phyloP scores from a whole-genome alignment of 1,140 invertebrate genomes.

The Mizuhopecten yessoensis region DNA sequence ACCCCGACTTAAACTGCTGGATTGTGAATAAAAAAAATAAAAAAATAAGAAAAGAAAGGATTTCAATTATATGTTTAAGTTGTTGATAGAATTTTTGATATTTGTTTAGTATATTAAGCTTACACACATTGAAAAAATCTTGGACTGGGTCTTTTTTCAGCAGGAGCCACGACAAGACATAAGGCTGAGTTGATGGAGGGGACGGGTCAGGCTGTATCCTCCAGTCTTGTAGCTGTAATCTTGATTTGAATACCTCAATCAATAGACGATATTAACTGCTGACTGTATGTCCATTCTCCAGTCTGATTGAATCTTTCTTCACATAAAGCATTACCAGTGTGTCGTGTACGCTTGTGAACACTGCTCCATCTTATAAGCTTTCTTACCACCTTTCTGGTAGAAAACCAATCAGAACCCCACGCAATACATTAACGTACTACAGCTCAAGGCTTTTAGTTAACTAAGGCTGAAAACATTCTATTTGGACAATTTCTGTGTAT shows the following conservation, averaged over 20 bases:
- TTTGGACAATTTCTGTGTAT: not conserved
- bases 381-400: slow-evolving; percentile 23
- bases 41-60: too few relatives aligned
- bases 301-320: slow-evolving; percentile 32
- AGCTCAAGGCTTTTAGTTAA: not conserved
- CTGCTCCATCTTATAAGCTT: slow-evolving; percentile 11
- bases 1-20: too few relatives aligned
- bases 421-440: not conserved
- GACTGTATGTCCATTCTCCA: not conserved
- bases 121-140: too few relatives aligned
- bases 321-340: not conserved
- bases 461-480: not conserved
- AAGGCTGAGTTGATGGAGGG: too few relatives aligned
- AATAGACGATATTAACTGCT: not conserved
- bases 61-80: too few relatives aligned
- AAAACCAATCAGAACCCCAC: not conserved
- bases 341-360: not conserved
- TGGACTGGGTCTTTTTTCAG: too few relatives aligned
- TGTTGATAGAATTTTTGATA: too few relatives aligned
- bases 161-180: too few relatives aligned
- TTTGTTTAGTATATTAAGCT: too few relatives aligned
- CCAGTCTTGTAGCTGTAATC: slow-evolving; percentile 17
- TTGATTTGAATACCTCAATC: slow-evolving; percentile 22
- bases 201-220: not conserved
- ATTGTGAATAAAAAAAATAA: too few relatives aligned